These are phyloP conservation scores for Petrophora chlorosata DNA, from an alignment of 2,888 invertebrate genomes.

Conservation along the genomic window DNA sequence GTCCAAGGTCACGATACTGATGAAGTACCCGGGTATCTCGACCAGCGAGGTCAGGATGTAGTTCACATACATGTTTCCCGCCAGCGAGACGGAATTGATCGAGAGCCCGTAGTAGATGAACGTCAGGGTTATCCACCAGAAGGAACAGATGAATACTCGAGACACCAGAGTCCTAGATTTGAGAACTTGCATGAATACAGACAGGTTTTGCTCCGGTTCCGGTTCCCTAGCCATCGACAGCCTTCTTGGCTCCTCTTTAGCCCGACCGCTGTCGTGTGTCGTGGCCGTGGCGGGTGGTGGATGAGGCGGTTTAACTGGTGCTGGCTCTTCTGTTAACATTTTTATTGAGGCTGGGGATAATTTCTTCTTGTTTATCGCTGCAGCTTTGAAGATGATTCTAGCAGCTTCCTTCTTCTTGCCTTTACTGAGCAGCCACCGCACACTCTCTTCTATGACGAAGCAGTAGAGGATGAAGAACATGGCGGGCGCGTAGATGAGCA, in stretches of 20 bases:
- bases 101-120: slow-evolving; percentile 92
- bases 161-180: slow-evolving; percentile 78
- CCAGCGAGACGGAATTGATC: slow-evolving; percentile 89
- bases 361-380: slow-evolving; percentile 68
- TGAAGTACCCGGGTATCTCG: slow-evolving; percentile 86
- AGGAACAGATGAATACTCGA: slow-evolving; percentile 85
- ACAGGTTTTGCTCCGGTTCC: too few relatives aligned
- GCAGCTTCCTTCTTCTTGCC: slow-evolving; percentile 80
- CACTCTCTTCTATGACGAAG: slow-evolving; percentile 86
- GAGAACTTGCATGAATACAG: slow-evolving; percentile 66
- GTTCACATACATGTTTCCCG: slow-evolving; percentile 90
- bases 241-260: slow-evolving; percentile 24
- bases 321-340: slow-evolving; percentile 38
- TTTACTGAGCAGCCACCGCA: slow-evolving; percentile 88
- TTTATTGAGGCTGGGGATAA: slow-evolving; percentile 60
- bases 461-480: slow-evolving; percentile 85
- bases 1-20: slow-evolving; percentile 83
- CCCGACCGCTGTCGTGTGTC: too few relatives aligned
- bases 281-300: too few relatives aligned
- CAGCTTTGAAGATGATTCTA: slow-evolving; percentile 76
- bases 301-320: background rate
- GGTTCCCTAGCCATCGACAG: slow-evolving; percentile 4
- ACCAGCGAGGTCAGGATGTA: slow-evolving; percentile 87
- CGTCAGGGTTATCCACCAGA: slow-evolving; percentile 91
- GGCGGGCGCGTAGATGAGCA: slow-evolving; percentile 86